phyloP scores from a whole-genome alignment of 2,113 vertebrate genomes.

The Lamprologus ornatipinnis region DNA sequence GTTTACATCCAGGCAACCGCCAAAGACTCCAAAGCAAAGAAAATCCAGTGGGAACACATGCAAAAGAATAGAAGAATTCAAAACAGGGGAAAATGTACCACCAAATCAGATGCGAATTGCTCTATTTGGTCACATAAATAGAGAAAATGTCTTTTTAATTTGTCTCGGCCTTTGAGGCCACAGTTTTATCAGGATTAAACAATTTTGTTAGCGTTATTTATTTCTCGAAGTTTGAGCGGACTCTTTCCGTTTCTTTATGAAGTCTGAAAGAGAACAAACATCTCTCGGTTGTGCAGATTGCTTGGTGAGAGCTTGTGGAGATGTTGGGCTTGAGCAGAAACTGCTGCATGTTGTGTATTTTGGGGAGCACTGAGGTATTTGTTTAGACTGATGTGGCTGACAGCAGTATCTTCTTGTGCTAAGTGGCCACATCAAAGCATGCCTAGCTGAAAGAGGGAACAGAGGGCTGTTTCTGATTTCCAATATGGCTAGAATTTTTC shows the following conservation, averaged over 20 bases:
- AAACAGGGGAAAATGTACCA: not conserved
- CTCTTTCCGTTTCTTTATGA: constrained; percentile 2
- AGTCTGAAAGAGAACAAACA: constrained; percentile 2
- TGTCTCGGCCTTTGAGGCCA: not conserved
- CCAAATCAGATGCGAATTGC: not conserved
- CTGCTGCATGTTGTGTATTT: constrained; percentile 21
- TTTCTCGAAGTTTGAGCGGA: not conserved
- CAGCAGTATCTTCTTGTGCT: constrained; percentile 31
- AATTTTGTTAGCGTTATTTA: not conserved
- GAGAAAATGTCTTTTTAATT: not conserved
- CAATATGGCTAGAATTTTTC: not conserved
- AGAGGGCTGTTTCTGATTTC: constrained; percentile 24
- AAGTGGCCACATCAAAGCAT: constrained; percentile 43
- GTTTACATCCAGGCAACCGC: not conserved
- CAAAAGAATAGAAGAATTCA: not conserved
- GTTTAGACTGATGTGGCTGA: constrained; percentile 44
- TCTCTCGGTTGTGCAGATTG: not conserved
- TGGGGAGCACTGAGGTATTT: constrained; percentile 17
- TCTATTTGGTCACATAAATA: not conserved
- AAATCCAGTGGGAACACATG: not conserved
- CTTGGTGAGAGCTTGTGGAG: not conserved
- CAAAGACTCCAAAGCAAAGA: not conserved
- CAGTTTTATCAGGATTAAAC: not conserved
- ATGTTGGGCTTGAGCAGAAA: not conserved
- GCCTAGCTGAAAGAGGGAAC: constrained; percentile 6